A percentile compares a stretch with the other conserved stretches of the same genome.
Conservation (phyloP, 37 sponge, comb jelly and placozoan genomes). For the Hexactinellida sp. region DNA sequence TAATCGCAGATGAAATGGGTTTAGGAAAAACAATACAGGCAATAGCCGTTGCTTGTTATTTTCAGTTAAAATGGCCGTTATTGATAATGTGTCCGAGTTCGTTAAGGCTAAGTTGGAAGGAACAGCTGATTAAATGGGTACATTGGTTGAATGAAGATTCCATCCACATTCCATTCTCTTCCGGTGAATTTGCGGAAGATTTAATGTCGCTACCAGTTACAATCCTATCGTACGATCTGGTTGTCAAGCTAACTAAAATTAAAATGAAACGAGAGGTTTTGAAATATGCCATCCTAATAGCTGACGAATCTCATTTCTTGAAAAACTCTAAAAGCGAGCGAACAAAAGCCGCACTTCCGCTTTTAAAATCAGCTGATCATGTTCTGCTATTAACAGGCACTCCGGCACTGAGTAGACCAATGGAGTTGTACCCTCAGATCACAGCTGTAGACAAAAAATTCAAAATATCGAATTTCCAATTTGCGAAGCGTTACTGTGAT, state of each 20-base stretch:
- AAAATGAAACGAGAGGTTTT: neutral
- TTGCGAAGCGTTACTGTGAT: slow-evolving; percentile 83
- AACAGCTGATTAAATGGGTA: slow-evolving; percentile 57
- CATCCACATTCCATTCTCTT: slow-evolving; percentile 36
- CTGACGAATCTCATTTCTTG: slow-evolving; percentile 86
- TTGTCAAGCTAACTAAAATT: slow-evolving; percentile 22
- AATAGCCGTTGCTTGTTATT: slow-evolving; percentile 58
- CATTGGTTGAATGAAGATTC: slow-evolving; percentile 45
- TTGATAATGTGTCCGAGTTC: slow-evolving; percentile 83
- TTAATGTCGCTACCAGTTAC: slow-evolving; percentile 23
- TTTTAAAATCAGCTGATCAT: slow-evolving; percentile 52
- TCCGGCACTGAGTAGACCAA: slow-evolving; percentile 85
- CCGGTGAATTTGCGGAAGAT: neutral
- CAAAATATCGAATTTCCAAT: slow-evolving; percentile 34
- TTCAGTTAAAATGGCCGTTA: slow-evolving; percentile 73
- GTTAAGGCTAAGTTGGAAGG: slow-evolving; percentile 61
- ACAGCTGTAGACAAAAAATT: slow-evolving; percentile 43
- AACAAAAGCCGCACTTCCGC: slow-evolving; percentile 42
- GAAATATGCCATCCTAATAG: neutral
- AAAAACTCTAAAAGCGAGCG: slow-evolving; percentile 71
- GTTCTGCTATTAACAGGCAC: slow-evolving; percentile 72
- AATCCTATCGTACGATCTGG: slow-evolving; percentile 64
- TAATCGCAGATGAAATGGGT: slow-evolving; percentile 97
- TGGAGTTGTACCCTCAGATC: slow-evolving; percentile 86
- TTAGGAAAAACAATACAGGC: slow-evolving; percentile 92